Evolutionary conservation across 2,113 vertebrate species (phyloP), one percentile per base, ranked within the genome.

Genomic region (Gulo gulo): DNA sequence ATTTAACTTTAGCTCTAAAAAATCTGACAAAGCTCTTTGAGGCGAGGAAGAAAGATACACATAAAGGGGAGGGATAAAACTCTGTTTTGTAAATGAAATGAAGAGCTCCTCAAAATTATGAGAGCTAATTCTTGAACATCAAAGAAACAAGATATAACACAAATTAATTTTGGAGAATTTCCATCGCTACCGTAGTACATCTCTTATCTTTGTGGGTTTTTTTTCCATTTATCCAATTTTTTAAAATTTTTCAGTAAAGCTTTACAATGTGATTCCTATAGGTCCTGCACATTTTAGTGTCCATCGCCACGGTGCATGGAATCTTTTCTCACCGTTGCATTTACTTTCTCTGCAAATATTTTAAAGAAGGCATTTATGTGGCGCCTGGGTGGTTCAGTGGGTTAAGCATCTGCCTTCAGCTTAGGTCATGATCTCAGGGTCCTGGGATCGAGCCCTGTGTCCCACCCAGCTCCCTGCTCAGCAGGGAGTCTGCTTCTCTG

Each of bases 1-100:
- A 26, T 95, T 97, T 88, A 95, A 81, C 31, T 95, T 95, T 85
- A 88, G 81, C 69, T 93, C 69, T 78, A 95, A 88, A 96, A 96
- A 93, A 78, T 89, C 86, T 93, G 73, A 82, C 34, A 96, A 95
- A 86, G 88, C 52, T 90, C 29, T 89, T 18, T 73, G 55, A 93
- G 86, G 85, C 21, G 8, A 92, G 36, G 15, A 50, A 83, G 59
- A 93, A 81, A 63, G 12, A 47, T 24, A 47, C 16, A 42, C 74
- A 21, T 42, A 88, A 88, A 55, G 63, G 21, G 81, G 79, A 79
- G 45, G 71, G 31, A n/a, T 61, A 47, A 89, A 89, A 39, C 20
- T 29, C 20, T 47, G 55, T 84, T 81, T 95, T 94, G 7, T 63
- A 96, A 97, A 74, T 92, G 74, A 93, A 61, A 55, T 94, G 18